Evolutionary conservation across 2,797 vertebrate genomes (phyloP), one percentile per base, ranked within the genome.

Genomic region (Lates japonicus): DNA sequence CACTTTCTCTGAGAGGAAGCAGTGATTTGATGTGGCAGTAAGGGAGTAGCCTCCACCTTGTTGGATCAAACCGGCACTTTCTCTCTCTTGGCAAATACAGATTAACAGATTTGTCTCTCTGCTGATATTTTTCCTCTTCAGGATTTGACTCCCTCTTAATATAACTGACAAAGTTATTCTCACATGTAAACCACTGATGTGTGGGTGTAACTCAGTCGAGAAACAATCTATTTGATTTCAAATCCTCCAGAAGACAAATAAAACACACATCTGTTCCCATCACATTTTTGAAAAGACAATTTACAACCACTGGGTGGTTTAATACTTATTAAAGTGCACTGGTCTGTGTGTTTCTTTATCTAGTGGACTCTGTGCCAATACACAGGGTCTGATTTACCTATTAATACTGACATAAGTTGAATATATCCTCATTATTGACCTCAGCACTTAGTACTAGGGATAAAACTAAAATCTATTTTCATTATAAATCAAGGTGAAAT

Each of bases 11-110:
- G 37, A 33, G 14, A 37, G 54, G 51, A 62, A n/a, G 12, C 25
- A 33, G 54, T 17, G 54, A 67, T 31, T 66, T 63, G 58, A 66
- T 12, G 33, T n/a, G 46, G 11, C 44, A 44, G 33, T 17, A 58
- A 29, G 41, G 76, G 31, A 60, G 37, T 10, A 0, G 35, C 3
- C 19, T 35, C n/a, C 25, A 58, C 33, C 20, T 41, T 4, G 42
- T 13, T 78, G 55, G 55, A 63, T 42, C 60, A 39, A 42, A 72
- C 2, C 31, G 37, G 17, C 61, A 73, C 31, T 11, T 9, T 11
- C 13, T 3, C n/a, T 29, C 54, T 61, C 64, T 16, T 41, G 17
- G 5, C 19, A 41, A 25, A 52, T 1, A 11, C 20, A 19, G 2
- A 49, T 48, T 11, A 16, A 71, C 25, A 42, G 16, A 44, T 51